A percentile compares a stretch with the other conserved stretches of the same genome.
These are phyloP conservation scores for Daphoenositta chrysoptera DNA, from an alignment of 2,113 vertebrate genomes.

Conservation along the genomic window DNA sequence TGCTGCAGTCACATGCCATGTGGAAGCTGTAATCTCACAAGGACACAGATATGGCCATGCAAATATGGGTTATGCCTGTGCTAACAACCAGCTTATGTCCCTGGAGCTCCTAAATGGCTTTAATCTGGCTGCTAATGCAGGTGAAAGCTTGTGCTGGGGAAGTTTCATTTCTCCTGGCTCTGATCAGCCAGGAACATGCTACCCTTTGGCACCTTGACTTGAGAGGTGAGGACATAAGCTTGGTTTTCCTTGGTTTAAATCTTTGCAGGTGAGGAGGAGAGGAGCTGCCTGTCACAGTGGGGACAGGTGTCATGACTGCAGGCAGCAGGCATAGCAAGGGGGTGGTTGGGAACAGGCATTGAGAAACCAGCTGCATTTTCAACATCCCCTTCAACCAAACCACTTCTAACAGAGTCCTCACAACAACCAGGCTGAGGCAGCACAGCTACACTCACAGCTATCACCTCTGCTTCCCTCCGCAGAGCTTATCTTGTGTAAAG, in stretches of 20 bases:
- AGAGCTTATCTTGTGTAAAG: not conserved
- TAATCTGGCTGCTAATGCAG: not conserved
- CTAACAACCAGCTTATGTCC: not conserved
- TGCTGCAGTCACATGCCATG: not conserved
- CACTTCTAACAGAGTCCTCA: not conserved
- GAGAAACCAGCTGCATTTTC: not conserved
- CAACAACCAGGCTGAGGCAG: not conserved
- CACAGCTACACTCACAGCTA: no score
- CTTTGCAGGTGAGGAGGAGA: not conserved
- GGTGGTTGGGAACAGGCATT: accelerated
- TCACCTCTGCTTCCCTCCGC: not conserved
- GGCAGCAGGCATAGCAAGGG: not conserved
- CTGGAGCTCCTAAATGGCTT: not conserved
- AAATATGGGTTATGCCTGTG: not conserved
- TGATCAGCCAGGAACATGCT: not conserved
- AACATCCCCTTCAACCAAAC: not conserved
- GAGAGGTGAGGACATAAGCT: not conserved
- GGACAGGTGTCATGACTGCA: not conserved
- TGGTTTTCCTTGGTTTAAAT: not conserved
- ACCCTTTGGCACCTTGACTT: not conserved
- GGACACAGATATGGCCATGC: constrained; percentile 24
- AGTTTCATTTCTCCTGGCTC: not conserved
- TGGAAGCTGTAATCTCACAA: constrained; percentile 29
- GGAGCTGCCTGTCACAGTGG: not conserved
- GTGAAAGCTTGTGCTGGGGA: not conserved